Evolutionary conservation across 2,888 invertebrate species (phyloP).

Genomic region (Spodoptera exigua): DNA sequence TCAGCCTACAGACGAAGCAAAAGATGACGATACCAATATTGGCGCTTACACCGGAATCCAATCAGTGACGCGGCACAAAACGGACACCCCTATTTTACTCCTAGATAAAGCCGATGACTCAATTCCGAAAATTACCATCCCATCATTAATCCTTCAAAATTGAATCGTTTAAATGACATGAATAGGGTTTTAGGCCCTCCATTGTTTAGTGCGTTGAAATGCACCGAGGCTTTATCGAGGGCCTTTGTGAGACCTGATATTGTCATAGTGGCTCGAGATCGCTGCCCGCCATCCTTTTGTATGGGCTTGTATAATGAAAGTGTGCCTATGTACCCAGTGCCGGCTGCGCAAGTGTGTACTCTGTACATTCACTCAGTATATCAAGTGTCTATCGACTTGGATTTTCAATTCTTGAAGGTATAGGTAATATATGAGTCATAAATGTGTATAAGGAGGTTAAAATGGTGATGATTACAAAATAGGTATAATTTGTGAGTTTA

Average conservation of each 20-base stretch:
- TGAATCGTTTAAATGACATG: slow-evolving; percentile 43
- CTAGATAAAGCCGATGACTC: slow-evolving; percentile 31
- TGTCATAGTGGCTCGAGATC: slow-evolving; percentile 25
- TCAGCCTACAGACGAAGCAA: neutral
- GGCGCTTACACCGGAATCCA: slow-evolving; percentile 25
- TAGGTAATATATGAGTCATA: too few relatives aligned
- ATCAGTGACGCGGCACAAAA: slow-evolving; percentile 43
- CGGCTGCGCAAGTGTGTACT: too few relatives aligned
- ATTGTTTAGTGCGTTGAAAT: slow-evolving; percentile 42
- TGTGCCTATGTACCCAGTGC: slow-evolving; percentile 1
- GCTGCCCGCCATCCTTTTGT: slow-evolving; percentile 14
- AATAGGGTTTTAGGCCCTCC: slow-evolving; percentile 44
- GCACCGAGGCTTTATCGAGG: slow-evolving; percentile 37
- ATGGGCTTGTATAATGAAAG: slow-evolving; percentile 16
- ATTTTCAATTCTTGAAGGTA: too few relatives aligned
- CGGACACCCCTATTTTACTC: slow-evolving; percentile 21
- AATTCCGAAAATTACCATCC: slow-evolving; percentile 45
- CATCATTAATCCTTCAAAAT: slow-evolving; percentile 51
- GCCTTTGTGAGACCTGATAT: slow-evolving; percentile 41
- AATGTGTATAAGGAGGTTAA: too few relatives aligned
- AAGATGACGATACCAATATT: slow-evolving; percentile 6
- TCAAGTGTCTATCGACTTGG: too few relatives aligned
- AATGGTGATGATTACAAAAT: too few relatives aligned
- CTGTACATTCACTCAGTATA: too few relatives aligned
- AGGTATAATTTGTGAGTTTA: too few relatives aligned